Evolutionary conservation across 2,797 vertebrate species (phyloP).

Genomic region (Poeciliopsis paucimaculata): DNA sequence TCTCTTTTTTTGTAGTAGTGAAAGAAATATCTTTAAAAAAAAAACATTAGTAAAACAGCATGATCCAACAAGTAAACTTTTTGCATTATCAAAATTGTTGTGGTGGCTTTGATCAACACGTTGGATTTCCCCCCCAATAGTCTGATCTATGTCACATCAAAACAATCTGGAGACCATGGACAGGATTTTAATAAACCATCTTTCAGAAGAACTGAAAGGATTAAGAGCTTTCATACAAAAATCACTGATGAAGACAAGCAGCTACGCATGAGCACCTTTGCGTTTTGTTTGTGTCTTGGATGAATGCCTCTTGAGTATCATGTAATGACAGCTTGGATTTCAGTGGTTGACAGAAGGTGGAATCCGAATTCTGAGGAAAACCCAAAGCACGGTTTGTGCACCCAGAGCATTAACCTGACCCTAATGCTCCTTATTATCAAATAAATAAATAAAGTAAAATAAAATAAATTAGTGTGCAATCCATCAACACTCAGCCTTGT

Average conservation of each 20-base stretch:
- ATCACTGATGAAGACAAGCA: constrained; percentile 26
- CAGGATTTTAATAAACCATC: background rate
- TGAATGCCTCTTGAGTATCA: constrained; percentile 36
- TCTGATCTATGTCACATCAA: constrained; percentile 7
- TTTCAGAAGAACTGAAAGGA: constrained; percentile 13
- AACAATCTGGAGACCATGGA: constrained; percentile 7
- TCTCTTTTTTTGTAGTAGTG: background rate
- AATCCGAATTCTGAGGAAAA: constrained; percentile 21
- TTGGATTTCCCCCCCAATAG: constrained; percentile 24
- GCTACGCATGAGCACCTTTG: constrained; percentile 20
- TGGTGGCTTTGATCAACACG: background rate
- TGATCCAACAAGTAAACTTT: background rate
- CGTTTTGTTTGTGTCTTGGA: constrained; percentile 33
- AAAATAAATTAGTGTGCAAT: background rate
- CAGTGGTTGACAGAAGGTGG: background rate
- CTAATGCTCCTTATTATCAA: background rate
- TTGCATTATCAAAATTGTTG: background rate
- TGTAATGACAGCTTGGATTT: constrained; percentile 33
- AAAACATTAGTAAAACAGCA: background rate
- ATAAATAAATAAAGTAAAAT: background rate
- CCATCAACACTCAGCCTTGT: background rate
- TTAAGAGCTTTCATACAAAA: constrained; percentile 13
- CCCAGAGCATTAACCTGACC: constrained; percentile 11
- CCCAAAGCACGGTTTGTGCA: background rate
- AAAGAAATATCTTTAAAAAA: background rate